These are phyloP conservation scores for Tragelaphus oryx DNA, from an alignment of 2,797 vertebrate genomes.

Conservation along the genomic window DNA sequence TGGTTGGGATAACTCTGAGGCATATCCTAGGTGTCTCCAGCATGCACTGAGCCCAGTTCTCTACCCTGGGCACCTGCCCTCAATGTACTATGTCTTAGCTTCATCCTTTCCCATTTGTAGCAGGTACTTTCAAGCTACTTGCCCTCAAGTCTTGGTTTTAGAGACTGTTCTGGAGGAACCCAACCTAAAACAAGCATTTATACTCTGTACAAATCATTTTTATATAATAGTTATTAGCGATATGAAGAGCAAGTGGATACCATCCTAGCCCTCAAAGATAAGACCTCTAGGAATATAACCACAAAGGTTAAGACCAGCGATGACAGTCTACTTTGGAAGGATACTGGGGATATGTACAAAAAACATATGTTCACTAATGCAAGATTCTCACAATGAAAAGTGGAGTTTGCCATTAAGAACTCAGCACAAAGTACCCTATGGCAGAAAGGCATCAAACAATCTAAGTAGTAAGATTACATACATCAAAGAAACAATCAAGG, in stretches of 20 bases:
- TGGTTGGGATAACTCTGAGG: background rate
- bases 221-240: background rate
- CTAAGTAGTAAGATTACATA: background rate
- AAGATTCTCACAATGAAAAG: background rate
- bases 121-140: background rate
- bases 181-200: background rate
- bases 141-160: background rate
- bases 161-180: background rate
- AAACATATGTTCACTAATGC: background rate
- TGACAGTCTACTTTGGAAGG: background rate
- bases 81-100: background rate
- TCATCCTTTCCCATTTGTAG: background rate
- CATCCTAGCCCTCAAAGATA: background rate
- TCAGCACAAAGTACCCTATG: background rate
- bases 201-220: background rate
- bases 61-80: background rate
- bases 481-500: background rate
- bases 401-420: background rate
- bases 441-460: background rate
- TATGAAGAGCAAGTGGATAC: background rate
- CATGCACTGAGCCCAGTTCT: background rate
- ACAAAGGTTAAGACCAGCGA: background rate
- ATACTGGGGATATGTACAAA: background rate
- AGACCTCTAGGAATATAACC: background rate
- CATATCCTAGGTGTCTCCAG: background rate